Percentiles rank a stretch among this genome's conserved stretches.
Conservation (phyloP, 2,113 vertebrate species). For the Microcebus griseorufus region DNA sequence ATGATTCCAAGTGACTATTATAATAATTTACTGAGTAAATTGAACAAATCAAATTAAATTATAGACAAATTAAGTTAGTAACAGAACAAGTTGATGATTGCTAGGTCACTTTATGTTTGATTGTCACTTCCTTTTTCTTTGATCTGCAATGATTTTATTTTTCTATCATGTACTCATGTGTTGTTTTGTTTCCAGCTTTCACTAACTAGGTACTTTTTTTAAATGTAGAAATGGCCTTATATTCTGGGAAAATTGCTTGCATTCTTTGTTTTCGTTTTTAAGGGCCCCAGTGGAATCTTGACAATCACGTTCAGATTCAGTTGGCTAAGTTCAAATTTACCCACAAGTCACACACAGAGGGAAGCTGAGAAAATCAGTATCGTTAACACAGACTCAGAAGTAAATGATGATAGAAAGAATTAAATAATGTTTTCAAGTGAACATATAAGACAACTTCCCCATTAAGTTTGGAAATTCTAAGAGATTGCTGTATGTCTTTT, state of each 20-base stretch:
- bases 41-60: slow-evolving; percentile 74
- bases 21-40: slow-evolving; percentile 65
- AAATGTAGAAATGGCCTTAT: slow-evolving; percentile 45
- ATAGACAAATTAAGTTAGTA: slow-evolving; percentile 74
- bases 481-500: neutral
- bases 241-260: slow-evolving; percentile 16
- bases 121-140: slow-evolving; percentile 58
- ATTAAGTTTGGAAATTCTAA: neutral
- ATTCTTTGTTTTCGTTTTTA: slow-evolving; percentile 21
- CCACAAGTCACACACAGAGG: neutral
- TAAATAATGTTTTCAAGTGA: neutral
- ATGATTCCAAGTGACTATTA: slow-evolving; percentile 68
- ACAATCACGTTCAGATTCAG: neutral
- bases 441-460: neutral
- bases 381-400: neutral
- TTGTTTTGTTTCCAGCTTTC: slow-evolving; percentile 60
- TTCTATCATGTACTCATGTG: neutral
- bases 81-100: slow-evolving; percentile 62
- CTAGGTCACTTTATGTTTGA: slow-evolving; percentile 38
- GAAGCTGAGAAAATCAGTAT: neutral
- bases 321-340: neutral
- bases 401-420: neutral
- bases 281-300: neutral
- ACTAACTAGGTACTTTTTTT: neutral
- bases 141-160: slow-evolving; percentile 51